Base-by-base conservation (phyloP, 2,113 vertebrate species). In the Dicrurus megarhynchus region DNA sequence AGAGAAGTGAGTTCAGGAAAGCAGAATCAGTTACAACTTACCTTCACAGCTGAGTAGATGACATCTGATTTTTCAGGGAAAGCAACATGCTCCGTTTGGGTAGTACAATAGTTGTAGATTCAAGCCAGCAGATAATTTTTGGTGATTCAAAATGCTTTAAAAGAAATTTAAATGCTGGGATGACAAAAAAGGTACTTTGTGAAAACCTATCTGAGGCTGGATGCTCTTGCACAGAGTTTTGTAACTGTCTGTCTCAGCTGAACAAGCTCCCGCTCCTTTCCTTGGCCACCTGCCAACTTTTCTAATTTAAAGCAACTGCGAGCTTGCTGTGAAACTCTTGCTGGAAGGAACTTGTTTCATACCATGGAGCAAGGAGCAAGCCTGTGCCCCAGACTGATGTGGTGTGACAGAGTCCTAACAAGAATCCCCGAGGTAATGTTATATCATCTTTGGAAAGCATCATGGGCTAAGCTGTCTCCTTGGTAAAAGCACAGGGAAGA, bases 221-320 rank as follows among this genome's bases (percentile, higher is more conserved):
- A 93, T 90, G 90, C 73, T 96, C 87, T 77, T 50, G 56, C 67
- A 64, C 59, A 53, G 93, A 94, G 96, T 95, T 97, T 93, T 97
- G 94, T 93, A 93, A 97, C 96, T 93, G 93, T 94, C 97, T 97
- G 88, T 97, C 97, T 96, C 96, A 35, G 95, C 96, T 98, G 95
- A 98, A 96, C 95, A 93, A 93, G 97, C 95, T 96, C 97, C 96
- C 42, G 92, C 98, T 98, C 98, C 97, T 97, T 98, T 93, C 97
- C 92, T 93, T 94, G 87, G 96, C 88, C 87, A 88, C 90, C 96
- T 95, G 98, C 98, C 98, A 98, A 61, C 68, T 93, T 95, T 97
- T 97, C 90, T 98, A 98, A 98, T 98, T 97, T 98, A 98, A 98
- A 98, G 98, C 98, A 98, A 98, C 98, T 98, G 98, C 42, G 92